phyloP scores from a whole-genome alignment of 2,888 invertebrate genomes.

The Lottia scabra region DNA sequence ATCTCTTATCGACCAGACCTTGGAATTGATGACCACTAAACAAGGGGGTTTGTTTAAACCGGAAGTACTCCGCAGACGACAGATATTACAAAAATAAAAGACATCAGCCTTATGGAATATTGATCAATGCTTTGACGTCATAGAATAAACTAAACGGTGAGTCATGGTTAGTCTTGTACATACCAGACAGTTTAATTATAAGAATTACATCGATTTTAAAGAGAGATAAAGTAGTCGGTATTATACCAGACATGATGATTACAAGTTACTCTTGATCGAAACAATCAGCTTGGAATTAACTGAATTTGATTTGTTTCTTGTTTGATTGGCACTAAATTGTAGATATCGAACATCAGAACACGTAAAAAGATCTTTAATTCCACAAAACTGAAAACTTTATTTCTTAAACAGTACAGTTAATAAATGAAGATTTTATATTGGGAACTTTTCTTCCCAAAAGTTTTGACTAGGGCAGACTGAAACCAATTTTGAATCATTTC shows the following conservation, averaged over 20 bases:
- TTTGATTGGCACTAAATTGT: too few species aligned
- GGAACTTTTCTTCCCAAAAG: too few species aligned
- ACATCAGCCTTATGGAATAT: background rate
- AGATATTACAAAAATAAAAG: background rate
- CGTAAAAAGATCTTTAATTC: too few species aligned
- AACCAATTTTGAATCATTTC: too few species aligned
- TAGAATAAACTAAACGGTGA: background rate
- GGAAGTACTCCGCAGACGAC: background rate
- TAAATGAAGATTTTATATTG: too few species aligned
- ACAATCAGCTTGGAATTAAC: too few species aligned
- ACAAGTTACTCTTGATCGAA: background rate
- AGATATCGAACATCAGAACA: too few species aligned
- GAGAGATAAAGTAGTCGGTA: too few species aligned
- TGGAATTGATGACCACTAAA: background rate
- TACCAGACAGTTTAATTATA: background rate
- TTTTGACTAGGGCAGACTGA: too few species aligned
- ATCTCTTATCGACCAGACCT: background rate
- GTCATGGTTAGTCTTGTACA: background rate
- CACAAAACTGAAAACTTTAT: too few species aligned
- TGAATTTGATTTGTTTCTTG: too few species aligned
- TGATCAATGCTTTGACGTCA: constrained; percentile 4
- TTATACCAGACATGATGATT: background rate
- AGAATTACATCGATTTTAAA: background rate
- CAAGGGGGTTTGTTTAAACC: background rate
- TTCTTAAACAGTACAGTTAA: too few species aligned